Evolutionary conservation across 2,888 invertebrate species (phyloP).

Genomic region (Ypsolopha sequella): DNA sequence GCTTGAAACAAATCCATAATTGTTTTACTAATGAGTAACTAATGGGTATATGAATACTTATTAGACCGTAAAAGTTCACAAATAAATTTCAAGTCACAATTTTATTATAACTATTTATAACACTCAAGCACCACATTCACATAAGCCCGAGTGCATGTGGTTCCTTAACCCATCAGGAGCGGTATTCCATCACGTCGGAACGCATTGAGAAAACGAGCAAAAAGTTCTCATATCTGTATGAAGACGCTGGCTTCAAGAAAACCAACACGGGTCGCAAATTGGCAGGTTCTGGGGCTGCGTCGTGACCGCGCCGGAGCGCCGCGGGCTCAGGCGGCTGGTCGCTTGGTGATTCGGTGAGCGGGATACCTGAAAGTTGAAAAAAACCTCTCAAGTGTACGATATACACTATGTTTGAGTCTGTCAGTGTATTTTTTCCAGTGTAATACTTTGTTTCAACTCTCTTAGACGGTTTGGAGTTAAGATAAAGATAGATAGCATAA

Average conservation of each 20-base stretch:
- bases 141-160: neutral
- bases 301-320: constrained; percentile 55
- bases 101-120: too few relatives aligned
- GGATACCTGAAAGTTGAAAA: neutral
- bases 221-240: constrained; percentile 26
- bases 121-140: too few relatives aligned
- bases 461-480: neutral
- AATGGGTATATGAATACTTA: too few relatives aligned
- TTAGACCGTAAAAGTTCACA: too few relatives aligned
- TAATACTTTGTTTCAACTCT: neutral
- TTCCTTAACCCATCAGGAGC: neutral
- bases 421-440: neutral
- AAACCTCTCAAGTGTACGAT: neutral
- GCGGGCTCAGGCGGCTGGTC: constrained; percentile 28
- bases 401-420: neutral
- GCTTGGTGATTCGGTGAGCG: constrained; percentile 25
- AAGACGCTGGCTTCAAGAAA: constrained; percentile 63
- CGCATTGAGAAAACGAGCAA: neutral
- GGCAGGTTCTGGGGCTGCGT: constrained; percentile 44
- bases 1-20: too few relatives aligned
- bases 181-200: neutral
- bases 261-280: constrained; percentile 69
- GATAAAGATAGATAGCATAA: too few relatives aligned
- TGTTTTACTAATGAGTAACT: too few relatives aligned
- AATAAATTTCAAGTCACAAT: too few relatives aligned